Base-by-base conservation (phyloP, 1,140 invertebrate species). In the Cherax quadricarinatus region DNA sequence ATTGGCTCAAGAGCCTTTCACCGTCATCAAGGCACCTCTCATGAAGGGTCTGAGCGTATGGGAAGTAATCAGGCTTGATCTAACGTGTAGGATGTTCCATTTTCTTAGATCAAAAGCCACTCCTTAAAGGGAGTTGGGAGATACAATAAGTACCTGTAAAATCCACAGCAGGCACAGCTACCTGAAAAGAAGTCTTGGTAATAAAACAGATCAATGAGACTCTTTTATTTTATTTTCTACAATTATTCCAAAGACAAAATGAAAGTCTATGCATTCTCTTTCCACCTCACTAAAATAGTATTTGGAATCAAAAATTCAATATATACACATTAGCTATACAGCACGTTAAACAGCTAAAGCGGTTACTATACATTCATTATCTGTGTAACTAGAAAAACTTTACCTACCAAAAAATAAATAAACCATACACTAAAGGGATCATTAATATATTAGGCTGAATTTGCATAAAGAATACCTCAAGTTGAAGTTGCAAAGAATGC, bases 391-490 rank as follows among this genome's bases (percentile, higher is more conserved):
- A 84, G 51, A 66, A 88, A 83, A 82, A 41, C 30, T 41, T 41
- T 84, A 89, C 88, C 88, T 83, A 89, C 62, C 80, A 89, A 83
- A 53, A 30, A 90, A 90, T 83, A 84, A 84, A 90, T 90, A 90
- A 90, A 83, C 62, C 88, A 78, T 84, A 90, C 12, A 24, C 51
- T 73, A 85, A 84, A 75, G 53, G 9, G 49, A 48, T 75, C 30
- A 62, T 90, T 85, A 18, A 73, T 90, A 90, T 78, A 90, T 85
- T 66, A 84, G 66, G 51, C 41, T 49, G 51, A 84, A 84, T 21
- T 53, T 90, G 81, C 62, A 70, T 62, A 18, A 60, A 48, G 79
- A 82, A 73, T 90, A 90, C 81, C 84, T 85, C 81, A 84, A 48
- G 51, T 60, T 49, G 51, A 84, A 84, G 49, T 53, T 90, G 81